Percentiles rank a stretch among this genome's conserved stretches.
Conservation (phyloP, 2,113 vertebrate genomes). For the Pionites leucogaster region DNA sequence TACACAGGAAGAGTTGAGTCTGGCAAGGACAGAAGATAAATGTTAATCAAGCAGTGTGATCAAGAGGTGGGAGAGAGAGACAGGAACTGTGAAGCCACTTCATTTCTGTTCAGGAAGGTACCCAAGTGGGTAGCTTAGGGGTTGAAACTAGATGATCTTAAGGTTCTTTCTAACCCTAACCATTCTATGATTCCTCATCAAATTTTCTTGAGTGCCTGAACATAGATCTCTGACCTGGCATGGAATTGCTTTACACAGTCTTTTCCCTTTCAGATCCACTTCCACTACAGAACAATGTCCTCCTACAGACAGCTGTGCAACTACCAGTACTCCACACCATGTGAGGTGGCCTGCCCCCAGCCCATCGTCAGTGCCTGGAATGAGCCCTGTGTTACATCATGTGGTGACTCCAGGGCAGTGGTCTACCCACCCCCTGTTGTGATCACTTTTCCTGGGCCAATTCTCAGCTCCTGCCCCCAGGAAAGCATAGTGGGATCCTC, state of each 20-base stretch:
- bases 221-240: background rate
- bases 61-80: background rate
- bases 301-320: constrained; percentile 8
- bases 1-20: background rate
- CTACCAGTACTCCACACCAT: background rate
- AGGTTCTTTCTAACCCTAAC: background rate
- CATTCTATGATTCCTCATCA: background rate
- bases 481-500: constrained; percentile 19
- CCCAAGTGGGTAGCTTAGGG: background rate
- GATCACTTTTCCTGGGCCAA: constrained; percentile 39
- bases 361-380: background rate
- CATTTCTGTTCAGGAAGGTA: background rate
- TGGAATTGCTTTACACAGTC: background rate
- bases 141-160: background rate
- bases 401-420: constrained; percentile 1
- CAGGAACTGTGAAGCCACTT: background rate
- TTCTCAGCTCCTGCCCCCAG: constrained; percentile 49
- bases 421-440: constrained; percentile 33
- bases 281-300: background rate
- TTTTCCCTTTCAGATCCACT: background rate
- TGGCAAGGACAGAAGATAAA: background rate
- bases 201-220: background rate
- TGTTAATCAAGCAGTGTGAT: background rate
- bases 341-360: background rate
- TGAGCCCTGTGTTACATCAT: background rate